phyloP scores from a whole-genome alignment of 2,797 vertebrate genomes.

The Sebastes trivittatus region DNA sequence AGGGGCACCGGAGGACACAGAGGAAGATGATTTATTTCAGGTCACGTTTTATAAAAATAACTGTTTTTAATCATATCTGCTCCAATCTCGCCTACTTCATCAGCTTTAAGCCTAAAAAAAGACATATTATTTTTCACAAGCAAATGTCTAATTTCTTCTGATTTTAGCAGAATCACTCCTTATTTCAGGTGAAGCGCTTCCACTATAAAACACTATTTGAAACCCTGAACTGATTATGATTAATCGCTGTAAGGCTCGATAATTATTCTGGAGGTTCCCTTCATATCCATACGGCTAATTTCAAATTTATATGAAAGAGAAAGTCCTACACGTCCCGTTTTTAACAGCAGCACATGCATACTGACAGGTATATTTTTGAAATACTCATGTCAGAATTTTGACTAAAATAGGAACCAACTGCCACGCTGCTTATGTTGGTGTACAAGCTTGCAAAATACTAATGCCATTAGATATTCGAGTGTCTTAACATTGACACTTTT shows the following conservation, averaged over 20 bases:
- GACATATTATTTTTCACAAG: too few relatives aligned
- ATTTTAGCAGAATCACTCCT: background rate
- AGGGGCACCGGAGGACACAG: too few relatives aligned
- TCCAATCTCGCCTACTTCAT: too few relatives aligned
- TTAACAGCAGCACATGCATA: background rate
- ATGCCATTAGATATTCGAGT: background rate
- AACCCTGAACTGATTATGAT: background rate
- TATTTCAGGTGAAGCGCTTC: background rate
- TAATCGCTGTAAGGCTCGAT: background rate
- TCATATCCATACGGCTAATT: background rate
- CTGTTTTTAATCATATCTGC: too few relatives aligned
- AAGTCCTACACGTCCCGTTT: slow-evolving; percentile 17
- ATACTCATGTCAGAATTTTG: background rate
- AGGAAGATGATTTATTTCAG: too few relatives aligned
- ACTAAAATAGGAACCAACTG: background rate
- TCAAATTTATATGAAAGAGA: slow-evolving; percentile 23
- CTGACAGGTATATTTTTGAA: background rate
- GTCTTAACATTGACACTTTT: slow-evolving; percentile 3
- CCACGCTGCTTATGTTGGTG: slow-evolving; percentile 4
- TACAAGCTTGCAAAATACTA: background rate
- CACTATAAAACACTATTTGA: background rate
- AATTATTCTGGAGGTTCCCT: background rate
- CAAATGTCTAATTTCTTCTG: background rate
- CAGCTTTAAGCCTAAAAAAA: too few relatives aligned
- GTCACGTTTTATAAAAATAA: too few relatives aligned